Conservation (phyloP, 2,113 vertebrate species). For the Pseudolaguvia tuberculata region DNA sequence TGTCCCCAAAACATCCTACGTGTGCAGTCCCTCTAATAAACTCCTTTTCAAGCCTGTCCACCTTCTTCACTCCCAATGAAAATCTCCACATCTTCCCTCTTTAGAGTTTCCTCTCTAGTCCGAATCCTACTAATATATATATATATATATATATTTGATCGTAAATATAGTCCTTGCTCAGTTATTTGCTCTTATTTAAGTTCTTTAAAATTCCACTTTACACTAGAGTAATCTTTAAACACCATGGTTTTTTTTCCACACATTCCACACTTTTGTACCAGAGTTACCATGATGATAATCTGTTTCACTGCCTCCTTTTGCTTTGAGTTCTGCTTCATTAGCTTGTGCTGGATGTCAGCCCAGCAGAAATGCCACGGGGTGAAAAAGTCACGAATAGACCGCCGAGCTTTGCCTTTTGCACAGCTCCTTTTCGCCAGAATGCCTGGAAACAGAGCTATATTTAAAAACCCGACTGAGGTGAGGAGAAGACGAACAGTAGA, state of each 20-base stretch:
- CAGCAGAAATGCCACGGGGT: slow-evolving; percentile 28
- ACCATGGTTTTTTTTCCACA: background rate
- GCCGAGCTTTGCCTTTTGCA: slow-evolving; percentile 10
- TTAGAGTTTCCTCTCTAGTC: too few relatives aligned
- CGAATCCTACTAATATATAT: background rate
- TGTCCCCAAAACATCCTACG: too few relatives aligned
- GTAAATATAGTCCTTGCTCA: background rate
- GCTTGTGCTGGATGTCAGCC: slow-evolving; percentile 15
- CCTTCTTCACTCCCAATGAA: too few relatives aligned
- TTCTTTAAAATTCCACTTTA: background rate
- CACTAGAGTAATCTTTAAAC: background rate
- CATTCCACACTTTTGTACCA: background rate
- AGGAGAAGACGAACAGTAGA: slow-evolving; percentile 17
- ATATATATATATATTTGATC: background rate
- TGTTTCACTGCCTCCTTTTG: background rate
- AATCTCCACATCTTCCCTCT: too few relatives aligned
- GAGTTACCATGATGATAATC: background rate
- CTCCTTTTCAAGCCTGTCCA: too few relatives aligned
- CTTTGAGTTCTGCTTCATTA: slow-evolving; percentile 31
- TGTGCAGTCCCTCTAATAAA: too few relatives aligned
- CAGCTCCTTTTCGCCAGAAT: background rate
- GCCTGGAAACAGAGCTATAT: slow-evolving; percentile 38
- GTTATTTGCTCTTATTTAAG: background rate
- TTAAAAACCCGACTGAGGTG: slow-evolving; percentile 18
- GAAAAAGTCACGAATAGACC: slow-evolving; percentile 21